Percentiles rank a stretch among this genome's conserved stretches.
These are phyloP conservation scores for Lasiommata megera DNA, from an alignment of 2,888 invertebrate species.

Conservation along the genomic window DNA sequence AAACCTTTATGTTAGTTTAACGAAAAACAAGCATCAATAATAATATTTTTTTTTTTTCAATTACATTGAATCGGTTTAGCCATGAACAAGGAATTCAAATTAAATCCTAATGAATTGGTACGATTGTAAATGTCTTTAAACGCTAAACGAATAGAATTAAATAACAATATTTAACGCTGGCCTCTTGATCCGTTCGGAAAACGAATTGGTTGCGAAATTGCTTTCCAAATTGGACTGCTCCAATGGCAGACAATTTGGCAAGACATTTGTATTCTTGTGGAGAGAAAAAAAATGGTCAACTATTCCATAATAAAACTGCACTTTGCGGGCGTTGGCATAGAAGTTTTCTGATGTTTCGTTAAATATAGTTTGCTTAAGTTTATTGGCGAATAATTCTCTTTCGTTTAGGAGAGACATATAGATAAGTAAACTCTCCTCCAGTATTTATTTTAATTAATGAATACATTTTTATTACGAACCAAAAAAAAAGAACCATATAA, in stretches of 20 bases:
- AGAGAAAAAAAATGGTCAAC: slow-evolving; percentile 53
- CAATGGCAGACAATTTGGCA: slow-evolving; percentile 78
- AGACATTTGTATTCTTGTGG: slow-evolving; percentile 78
- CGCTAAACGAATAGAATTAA: slow-evolving; percentile 38
- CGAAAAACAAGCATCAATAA: no score
- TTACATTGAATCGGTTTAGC: background rate
- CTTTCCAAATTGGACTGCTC: slow-evolving; percentile 80
- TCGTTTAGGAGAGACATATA: background rate
- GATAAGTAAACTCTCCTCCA: background rate
- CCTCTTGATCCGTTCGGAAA: slow-evolving; percentile 75
- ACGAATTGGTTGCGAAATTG: slow-evolving; percentile 79
- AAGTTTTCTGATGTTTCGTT: background rate
- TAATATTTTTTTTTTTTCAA: background rate
- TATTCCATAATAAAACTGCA: slow-evolving; percentile 6
- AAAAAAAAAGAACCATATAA: no score
- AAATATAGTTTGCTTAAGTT: background rate
- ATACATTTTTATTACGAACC: no score
- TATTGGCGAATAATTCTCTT: background rate
- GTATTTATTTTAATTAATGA: no score
- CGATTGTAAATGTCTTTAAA: slow-evolving; percentile 4
- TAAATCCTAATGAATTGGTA: slow-evolving; percentile 5
- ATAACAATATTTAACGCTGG: slow-evolving; percentile 73
- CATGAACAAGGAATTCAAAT: background rate
- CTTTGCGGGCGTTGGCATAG: background rate
- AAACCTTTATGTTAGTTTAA: no score